These are phyloP conservation scores for Rhynchophorus ferrugineus DNA, from an alignment of 1,140 invertebrate genomes.

Conservation along the genomic window DNA sequence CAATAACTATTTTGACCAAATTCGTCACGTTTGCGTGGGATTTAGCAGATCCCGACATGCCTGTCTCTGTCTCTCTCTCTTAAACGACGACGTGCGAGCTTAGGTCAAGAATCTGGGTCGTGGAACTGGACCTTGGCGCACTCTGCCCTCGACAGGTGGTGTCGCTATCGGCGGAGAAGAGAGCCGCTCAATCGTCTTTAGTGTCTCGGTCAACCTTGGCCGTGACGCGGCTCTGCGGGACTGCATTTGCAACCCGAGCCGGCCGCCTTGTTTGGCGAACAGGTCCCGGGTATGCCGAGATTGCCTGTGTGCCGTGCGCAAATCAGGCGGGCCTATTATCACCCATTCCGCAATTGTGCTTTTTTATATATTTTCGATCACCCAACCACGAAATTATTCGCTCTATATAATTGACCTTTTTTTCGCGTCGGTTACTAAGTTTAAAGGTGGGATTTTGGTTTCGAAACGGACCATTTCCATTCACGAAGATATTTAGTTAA, in stretches of 20 bases:
- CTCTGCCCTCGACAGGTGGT: constrained; percentile 6
- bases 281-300: constrained; percentile 5
- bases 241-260: constrained; percentile 9
- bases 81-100: no score
- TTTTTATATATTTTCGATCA: neutral
- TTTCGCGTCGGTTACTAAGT: no score
- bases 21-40: no score
- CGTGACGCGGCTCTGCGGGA: neutral
- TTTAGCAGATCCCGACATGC: no score
- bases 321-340: constrained; percentile 6
- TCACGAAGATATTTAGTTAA: no score
- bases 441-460: no score
- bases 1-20: no score
- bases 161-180: neutral
- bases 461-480: no score
- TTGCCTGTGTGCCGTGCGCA: constrained; percentile 12
- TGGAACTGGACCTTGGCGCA: constrained; percentile 1
- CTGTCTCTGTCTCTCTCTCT: no score
- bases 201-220: constrained; percentile 4
- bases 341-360: constrained; percentile 1
- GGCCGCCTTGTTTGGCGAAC: constrained; percentile 14
- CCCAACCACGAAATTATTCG: neutral
- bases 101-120: constrained; percentile 2
- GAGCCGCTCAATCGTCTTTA: neutral
- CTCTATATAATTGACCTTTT: no score